Evolutionary conservation across 92 coral and sea anemone species (phyloP).

Genomic region (Porites cylindrica): DNA sequence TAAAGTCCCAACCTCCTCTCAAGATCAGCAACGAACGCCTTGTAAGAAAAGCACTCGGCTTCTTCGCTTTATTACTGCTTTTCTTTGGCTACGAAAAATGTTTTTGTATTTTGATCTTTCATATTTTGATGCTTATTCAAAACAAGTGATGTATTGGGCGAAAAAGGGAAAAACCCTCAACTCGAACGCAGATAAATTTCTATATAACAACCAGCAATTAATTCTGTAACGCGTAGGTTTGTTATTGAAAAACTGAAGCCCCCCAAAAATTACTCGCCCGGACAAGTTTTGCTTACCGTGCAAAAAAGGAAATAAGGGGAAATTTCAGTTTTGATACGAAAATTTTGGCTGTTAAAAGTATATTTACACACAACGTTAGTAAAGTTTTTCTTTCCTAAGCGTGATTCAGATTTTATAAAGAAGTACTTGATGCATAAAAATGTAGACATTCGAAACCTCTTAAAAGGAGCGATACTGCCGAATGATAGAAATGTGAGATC

Average conservation of each 20-base stretch:
- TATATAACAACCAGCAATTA: background rate
- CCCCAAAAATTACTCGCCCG: background rate
- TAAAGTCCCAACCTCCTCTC: conserved; percentile 43
- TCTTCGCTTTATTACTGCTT: background rate
- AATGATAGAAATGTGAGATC: background rate
- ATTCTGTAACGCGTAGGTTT: background rate
- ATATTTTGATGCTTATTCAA: background rate
- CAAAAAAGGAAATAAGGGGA: background rate
- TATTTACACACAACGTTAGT: background rate
- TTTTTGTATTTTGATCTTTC: no score
- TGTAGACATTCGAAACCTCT: background rate
- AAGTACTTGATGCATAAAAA: no score
- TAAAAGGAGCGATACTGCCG: background rate
- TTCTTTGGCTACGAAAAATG: background rate
- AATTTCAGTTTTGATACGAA: background rate
- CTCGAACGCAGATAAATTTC: no score
- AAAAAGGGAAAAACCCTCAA: conserved; percentile 13
- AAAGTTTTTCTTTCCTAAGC: background rate
- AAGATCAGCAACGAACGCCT: conserved; percentile 33
- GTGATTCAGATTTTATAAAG: no score
- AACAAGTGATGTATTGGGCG: background rate
- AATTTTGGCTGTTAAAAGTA: no score
- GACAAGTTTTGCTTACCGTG: background rate
- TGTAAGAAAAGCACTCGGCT: background rate
- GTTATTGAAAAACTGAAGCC: background rate